Base-by-base conservation (phyloP, 2,797 vertebrate species). In the Cheirogaleus major region DNA sequence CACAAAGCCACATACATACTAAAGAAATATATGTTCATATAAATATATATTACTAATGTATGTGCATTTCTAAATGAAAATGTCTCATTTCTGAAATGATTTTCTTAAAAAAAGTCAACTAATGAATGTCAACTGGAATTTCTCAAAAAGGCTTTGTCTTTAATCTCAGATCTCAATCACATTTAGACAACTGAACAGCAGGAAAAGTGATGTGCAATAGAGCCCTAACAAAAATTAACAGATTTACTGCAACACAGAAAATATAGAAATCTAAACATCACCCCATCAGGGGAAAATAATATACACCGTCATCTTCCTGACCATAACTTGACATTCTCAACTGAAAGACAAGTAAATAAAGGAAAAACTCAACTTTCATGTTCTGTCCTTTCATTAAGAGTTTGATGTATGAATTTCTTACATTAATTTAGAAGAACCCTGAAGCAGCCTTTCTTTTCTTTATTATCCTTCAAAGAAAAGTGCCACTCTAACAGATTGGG, bases 91-190 rank as follows among this genome's bases (percentile, higher is more conserved):
- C 27, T 65, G 11, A 93, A 63, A 94, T 38, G 12, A 5, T 61
- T 69, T 76, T 43, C 65, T 86, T 45, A 45, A 18, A 75, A 88
- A 76, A 81, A 43, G 63, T 72, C 20, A 83, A 67, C 30, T 59
- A 6, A 20, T 65, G 35, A 59, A 69, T 43, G 15, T 50, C 30
- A 94, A 63, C 23, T 38, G 45, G 2, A 65, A 63, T 79, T 55
- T 88, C 57, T 90, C 22, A 90, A 70, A 81, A 57, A 38, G 52
- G 1, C 23, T 38, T 57, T 15, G 25, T 32, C 48, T 87, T 65
- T 87, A 95, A 96, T 30, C 20, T 91, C 67, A 89, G 27, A 48
- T 70, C 45, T 91, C 43, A 92, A 4, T 91, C 86, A 87, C 7
- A 88, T 32, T 75, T 48, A 89, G 22, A 89, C 15, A 95, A 76